These are phyloP conservation scores for Acrossocheilus wenchowensis DNA, from an alignment of 2,797 vertebrate genomes.

Conservation along the genomic window DNA sequence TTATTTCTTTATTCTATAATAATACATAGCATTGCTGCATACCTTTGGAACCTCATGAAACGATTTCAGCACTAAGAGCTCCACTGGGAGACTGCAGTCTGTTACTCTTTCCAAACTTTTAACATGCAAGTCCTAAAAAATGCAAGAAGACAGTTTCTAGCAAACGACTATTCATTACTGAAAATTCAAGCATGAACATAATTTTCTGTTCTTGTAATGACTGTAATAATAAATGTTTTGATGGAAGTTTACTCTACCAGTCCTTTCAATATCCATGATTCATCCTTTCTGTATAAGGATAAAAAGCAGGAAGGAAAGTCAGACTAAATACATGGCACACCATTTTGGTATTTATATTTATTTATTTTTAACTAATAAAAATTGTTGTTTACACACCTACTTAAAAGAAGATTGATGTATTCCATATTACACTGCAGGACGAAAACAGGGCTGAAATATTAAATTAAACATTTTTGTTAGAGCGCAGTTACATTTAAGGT, in stretches of 20 bases:
- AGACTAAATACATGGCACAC: background rate
- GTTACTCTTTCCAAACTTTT: slow-evolving; percentile 83
- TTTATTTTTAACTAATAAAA: background rate
- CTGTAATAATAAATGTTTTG: slow-evolving; percentile 1
- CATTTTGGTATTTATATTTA: background rate
- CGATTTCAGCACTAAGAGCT: slow-evolving; percentile 84
- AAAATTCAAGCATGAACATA: background rate
- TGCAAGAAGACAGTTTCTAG: background rate
- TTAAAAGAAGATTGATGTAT: slow-evolving; percentile 84
- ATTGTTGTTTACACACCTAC: slow-evolving; percentile 79
- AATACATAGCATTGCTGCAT: slow-evolving; percentile 51
- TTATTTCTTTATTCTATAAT: background rate
- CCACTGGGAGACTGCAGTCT: slow-evolving; percentile 81
- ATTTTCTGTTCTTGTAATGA: background rate
- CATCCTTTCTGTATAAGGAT: slow-evolving; percentile 84
- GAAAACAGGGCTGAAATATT: slow-evolving; percentile 85
- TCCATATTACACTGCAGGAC: slow-evolving; percentile 90
- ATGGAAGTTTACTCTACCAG: slow-evolving; percentile 77
- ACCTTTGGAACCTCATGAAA: slow-evolving; percentile 86
- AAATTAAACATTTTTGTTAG: slow-evolving; percentile 7
- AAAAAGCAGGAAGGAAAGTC: slow-evolving; percentile 5
- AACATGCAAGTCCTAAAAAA: slow-evolving; percentile 78
- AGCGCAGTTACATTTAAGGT: background rate
- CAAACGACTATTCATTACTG: background rate
- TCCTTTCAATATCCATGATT: slow-evolving; percentile 91